phyloP scores from a whole-genome alignment of 2,113 vertebrate genomes.

The Hippocampus mohnikei region DNA sequence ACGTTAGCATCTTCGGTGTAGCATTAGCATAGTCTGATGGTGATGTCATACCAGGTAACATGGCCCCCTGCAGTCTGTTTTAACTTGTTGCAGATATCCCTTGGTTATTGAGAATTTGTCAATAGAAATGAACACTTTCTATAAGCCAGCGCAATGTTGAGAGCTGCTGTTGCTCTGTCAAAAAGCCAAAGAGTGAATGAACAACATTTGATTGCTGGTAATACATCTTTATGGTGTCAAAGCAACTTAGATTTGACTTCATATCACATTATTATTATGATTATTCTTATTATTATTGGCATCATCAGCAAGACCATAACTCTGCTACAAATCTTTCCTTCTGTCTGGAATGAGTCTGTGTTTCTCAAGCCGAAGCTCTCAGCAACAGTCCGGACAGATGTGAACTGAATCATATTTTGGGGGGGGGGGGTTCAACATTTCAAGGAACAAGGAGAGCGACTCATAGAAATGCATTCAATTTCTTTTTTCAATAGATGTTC shows the following conservation, averaged over 20 bases:
- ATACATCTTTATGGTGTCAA: slow-evolving; percentile 25
- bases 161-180: not conserved
- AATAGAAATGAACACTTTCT: not conserved
- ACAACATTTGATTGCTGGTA: slow-evolving; percentile 5
- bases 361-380: not conserved
- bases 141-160: not conserved
- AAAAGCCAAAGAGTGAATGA: not conserved
- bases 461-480: not conserved
- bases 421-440: not conserved
- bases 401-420: not conserved
- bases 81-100: not conserved
- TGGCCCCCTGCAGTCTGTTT: not conserved
- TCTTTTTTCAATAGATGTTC: not conserved
- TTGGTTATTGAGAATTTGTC: not conserved
- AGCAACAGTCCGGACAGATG: not conserved
- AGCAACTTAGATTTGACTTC: slow-evolving; percentile 9
- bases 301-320: not conserved
- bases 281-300: not conserved
- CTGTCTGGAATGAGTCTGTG: not conserved
- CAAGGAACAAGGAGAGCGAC: not conserved
- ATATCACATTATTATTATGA: not conserved
- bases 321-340: not conserved
- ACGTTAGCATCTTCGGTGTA: slow-evolving; percentile 26
- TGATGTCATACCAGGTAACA: slow-evolving; percentile 38
- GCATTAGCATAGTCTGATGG: not conserved